Evolutionary conservation across 2,888 invertebrate genomes (phyloP).

Genomic region (Graphium colonna): DNA sequence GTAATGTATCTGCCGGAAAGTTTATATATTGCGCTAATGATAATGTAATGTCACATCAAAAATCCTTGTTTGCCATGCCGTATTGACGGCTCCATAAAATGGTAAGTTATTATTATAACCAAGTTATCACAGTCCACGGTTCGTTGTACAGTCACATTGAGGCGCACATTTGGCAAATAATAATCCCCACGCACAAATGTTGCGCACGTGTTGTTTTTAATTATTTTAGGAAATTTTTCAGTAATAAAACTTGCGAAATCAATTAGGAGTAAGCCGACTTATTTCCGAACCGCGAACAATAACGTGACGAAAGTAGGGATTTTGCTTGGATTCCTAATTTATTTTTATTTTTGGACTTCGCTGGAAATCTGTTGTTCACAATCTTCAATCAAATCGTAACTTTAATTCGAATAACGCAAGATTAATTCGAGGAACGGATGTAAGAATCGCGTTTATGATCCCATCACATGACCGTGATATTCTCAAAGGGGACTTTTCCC

Average conservation of each 20-base stretch:
- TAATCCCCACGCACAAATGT: slow-evolving; percentile 19
- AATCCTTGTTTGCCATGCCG: neutral
- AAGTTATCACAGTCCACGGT: neutral
- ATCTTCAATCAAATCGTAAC: too few relatives aligned
- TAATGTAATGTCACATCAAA: neutral
- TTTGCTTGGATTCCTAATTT: neutral
- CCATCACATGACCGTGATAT: neutral
- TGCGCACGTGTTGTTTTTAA: slow-evolving; percentile 19
- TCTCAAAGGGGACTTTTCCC: slow-evolving; percentile 12
- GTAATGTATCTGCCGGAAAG: too few relatives aligned
- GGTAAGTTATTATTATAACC: slow-evolving; percentile 24
- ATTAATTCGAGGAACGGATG: slow-evolving; percentile 14
- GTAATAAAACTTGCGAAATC: neutral
- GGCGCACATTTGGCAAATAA: slow-evolving; percentile 16
- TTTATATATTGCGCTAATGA: neutral
- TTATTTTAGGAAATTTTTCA: slow-evolving; percentile 11
- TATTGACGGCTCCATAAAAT: slow-evolving; percentile 8
- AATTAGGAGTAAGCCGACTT: neutral
- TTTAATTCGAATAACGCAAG: too few relatives aligned
- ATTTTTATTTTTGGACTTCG: neutral
- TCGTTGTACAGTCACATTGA: slow-evolving; percentile 5
- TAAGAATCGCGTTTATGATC: slow-evolving; percentile 11
- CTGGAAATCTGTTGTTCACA: neutral
- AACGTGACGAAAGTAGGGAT: neutral
- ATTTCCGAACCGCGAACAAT: neutral